These are phyloP conservation scores for Caradrina kadenii DNA, from an alignment of 2,888 invertebrate species.

Conservation along the genomic window DNA sequence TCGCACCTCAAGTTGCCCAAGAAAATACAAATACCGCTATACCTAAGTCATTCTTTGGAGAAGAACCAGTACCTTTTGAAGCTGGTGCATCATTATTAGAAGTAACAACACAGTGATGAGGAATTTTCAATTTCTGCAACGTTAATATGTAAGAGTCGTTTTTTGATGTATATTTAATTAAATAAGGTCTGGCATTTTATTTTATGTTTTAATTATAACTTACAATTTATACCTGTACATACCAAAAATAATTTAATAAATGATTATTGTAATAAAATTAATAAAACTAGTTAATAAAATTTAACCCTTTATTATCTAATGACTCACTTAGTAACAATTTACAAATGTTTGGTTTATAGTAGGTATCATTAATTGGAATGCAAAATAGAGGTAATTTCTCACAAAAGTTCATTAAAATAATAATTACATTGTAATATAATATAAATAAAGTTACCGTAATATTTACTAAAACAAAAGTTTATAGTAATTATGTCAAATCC, in stretches of 20 bases:
- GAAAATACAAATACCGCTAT: slow-evolving; percentile 30
- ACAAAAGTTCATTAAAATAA: slow-evolving; percentile 71
- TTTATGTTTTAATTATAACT: slow-evolving; percentile 45
- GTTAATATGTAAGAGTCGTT: slow-evolving; percentile 44
- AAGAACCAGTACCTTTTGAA: slow-evolving; percentile 65
- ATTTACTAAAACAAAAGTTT: slow-evolving; percentile 62
- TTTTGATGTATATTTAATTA: slow-evolving; percentile 55
- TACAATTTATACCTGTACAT: slow-evolving; percentile 23
- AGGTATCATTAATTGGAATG: slow-evolving; percentile 85
- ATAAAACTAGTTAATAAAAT: slow-evolving; percentile 49
- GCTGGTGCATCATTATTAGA: slow-evolving; percentile 80
- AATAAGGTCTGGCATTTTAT: slow-evolving; percentile 53
- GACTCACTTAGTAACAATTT: slow-evolving; percentile 83
- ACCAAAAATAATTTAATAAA: slow-evolving; percentile 28
- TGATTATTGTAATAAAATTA: slow-evolving; percentile 7
- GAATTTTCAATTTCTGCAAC: slow-evolving; percentile 27
- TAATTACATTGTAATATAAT: slow-evolving; percentile 72
- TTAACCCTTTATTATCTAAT: slow-evolving; percentile 78
- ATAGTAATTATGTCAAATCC: slow-evolving; percentile 82
- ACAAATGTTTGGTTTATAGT: slow-evolving; percentile 86
- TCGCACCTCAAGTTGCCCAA: slow-evolving; percentile 16
- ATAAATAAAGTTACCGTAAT: slow-evolving; percentile 75
- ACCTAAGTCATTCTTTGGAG: slow-evolving; percentile 22
- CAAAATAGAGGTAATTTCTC: slow-evolving; percentile 85
- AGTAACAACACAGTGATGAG: slow-evolving; percentile 74